These are phyloP conservation scores for Aptenodytes forsteri DNA, from an alignment of 2,113 vertebrate genomes.

Conservation along the genomic window DNA sequence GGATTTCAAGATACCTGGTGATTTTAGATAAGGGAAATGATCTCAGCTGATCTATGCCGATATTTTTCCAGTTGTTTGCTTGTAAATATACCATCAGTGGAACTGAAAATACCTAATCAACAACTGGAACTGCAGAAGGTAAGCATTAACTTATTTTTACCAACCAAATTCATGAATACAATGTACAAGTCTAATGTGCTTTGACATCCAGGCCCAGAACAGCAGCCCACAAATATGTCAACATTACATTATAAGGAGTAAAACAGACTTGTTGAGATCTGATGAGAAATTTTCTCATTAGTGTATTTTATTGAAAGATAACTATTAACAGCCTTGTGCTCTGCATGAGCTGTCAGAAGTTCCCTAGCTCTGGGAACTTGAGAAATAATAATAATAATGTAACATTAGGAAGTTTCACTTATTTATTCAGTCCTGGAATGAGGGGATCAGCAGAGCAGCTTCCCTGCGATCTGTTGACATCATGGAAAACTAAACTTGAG, in stretches of 20 bases:
- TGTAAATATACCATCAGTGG: background rate
- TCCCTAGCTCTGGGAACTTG: background rate
- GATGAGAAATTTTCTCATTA: conserved; percentile 54
- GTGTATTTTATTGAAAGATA: conserved; percentile 35
- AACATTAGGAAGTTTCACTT: background rate
- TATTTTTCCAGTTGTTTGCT: background rate
- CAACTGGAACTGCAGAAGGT: background rate
- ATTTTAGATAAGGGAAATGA: background rate
- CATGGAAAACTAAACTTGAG: background rate
- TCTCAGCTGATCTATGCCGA: background rate
- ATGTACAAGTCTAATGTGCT: conserved; percentile 14
- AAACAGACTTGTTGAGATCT: conserved; percentile 31
- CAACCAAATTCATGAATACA: background rate
- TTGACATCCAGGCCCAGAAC: conserved; percentile 14
- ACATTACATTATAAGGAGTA: conserved; percentile 24
- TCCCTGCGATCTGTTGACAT: background rate
- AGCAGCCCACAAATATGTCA: conserved; percentile 41
- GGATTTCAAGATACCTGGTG: background rate
- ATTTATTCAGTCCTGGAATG: background rate
- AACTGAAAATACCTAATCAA: background rate
- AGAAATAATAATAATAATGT: background rate
- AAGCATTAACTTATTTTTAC: background rate
- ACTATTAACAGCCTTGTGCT: background rate
- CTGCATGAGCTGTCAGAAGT: conserved; percentile 43
- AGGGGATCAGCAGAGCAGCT: background rate